phyloP scores from a whole-genome alignment of 2,888 invertebrate genomes.

The Teleiodes luculella region DNA sequence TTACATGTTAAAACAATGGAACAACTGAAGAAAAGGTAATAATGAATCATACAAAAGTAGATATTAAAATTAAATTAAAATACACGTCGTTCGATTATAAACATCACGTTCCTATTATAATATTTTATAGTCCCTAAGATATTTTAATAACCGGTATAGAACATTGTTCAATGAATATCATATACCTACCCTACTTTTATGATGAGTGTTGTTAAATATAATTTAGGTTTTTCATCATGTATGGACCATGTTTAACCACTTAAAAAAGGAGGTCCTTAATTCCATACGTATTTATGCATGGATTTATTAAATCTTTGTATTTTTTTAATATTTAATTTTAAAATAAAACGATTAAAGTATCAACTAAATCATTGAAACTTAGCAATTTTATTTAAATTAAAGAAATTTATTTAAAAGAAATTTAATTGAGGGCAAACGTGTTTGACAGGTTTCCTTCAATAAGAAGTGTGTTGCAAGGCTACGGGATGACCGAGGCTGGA shows the following conservation, averaged over 20 bases:
- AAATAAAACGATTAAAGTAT: no score
- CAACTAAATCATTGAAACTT: neutral
- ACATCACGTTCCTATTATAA: neutral
- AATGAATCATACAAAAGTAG: neutral
- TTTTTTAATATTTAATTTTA: no score
- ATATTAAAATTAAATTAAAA: neutral
- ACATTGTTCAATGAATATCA: no score
- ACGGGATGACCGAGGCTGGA: conserved; percentile 62
- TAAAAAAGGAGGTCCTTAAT: no score
- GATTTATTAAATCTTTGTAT: no score
- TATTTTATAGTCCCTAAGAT: no score
- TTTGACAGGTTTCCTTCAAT: conserved; percentile 48
- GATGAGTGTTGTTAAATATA: no score
- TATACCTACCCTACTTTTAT: no score
- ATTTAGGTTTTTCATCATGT: no score
- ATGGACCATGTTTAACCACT: no score
- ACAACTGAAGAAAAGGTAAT: conserved; percentile 49
- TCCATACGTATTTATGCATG: no score
- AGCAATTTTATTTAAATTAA: neutral
- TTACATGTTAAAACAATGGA: conserved; percentile 54
- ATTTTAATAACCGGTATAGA: no score
- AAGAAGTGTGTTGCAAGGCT: conserved; percentile 50
- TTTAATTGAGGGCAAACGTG: neutral
- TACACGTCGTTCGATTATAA: neutral
- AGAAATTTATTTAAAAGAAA: neutral